phyloP scores from a whole-genome alignment of 2,888 invertebrate genomes.

The Odiellus spinosus region DNA sequence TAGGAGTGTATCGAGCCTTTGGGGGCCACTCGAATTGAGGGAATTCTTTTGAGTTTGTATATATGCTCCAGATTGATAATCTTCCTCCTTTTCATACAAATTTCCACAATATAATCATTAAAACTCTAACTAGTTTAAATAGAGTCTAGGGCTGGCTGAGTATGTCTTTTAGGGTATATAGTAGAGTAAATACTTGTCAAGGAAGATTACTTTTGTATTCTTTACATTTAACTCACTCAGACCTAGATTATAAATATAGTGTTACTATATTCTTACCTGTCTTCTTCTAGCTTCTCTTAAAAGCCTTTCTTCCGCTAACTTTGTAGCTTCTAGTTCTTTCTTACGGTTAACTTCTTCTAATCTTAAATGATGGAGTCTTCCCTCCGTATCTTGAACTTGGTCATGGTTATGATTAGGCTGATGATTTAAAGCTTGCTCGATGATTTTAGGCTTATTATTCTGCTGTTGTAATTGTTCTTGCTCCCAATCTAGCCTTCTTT shows the following conservation, averaged over 20 bases:
- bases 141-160: no score
- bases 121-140: no score
- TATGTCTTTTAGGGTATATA: no score
- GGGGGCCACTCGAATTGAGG: constrained; percentile 1
- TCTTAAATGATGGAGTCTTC: constrained; percentile 25
- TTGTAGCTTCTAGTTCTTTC: constrained; percentile 28
- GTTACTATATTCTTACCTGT: constrained; percentile 23
- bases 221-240: no score
- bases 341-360: constrained; percentile 26
- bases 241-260: no score
- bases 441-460: background rate
- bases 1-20: background rate
- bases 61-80: constrained; percentile 1
- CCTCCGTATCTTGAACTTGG: constrained; percentile 25
- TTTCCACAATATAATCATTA: no score
- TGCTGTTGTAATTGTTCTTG: constrained; percentile 13
- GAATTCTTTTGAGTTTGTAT: background rate
- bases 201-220: no score
- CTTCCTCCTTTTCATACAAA: constrained; percentile 3
- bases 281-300: constrained; percentile 33
- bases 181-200: no score
- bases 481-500: constrained; percentile 26
- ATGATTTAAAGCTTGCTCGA: background rate
- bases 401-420: background rate
- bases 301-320: constrained; percentile 32